Conservation (phyloP, 2,888 invertebrate genomes). For the Carabus problematicus region DNA sequence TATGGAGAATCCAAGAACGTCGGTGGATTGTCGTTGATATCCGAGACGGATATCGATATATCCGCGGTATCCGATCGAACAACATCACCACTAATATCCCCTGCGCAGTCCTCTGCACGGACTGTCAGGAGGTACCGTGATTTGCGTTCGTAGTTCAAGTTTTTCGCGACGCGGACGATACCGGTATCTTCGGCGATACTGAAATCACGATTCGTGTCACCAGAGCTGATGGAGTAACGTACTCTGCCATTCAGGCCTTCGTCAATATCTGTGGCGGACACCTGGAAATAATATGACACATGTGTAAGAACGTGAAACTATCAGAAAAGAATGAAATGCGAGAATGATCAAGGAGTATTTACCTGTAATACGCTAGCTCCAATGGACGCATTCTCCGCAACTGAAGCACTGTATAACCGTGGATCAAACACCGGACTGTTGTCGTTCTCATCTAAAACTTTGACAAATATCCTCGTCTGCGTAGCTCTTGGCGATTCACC, state of each 20-base stretch:
- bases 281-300: constrained; percentile 61
- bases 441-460: constrained; percentile 87
- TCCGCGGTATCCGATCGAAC: constrained; percentile 78
- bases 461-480: constrained; percentile 72
- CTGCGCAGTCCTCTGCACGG: constrained; percentile 87
- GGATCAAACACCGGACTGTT: constrained; percentile 90
- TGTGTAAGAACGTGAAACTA: constrained; percentile 20
- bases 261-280: constrained; percentile 88
- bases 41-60: constrained; percentile 83
- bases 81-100: constrained; percentile 66
- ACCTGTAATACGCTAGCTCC: constrained; percentile 90
- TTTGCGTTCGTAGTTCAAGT: constrained; percentile 91
- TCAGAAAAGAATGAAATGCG: no score
- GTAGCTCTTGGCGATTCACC: constrained; percentile 83
- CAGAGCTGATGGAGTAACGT: constrained; percentile 86
- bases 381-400: constrained; percentile 93
- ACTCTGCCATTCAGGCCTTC: constrained; percentile 90
- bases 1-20: constrained; percentile 95
- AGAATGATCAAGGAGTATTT: constrained; percentile 47
- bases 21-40: constrained; percentile 94
- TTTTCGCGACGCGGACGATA: constrained; percentile 88
- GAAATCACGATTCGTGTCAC: constrained; percentile 91
- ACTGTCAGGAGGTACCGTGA: constrained; percentile 83
- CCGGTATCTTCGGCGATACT: constrained; percentile 92
- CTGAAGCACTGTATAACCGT: constrained; percentile 86